Percentiles rank a stretch among this genome's conserved stretches.
phyloP scores from a whole-genome alignment of 2,113 vertebrate genomes.

The Podarcis cretensis region DNA sequence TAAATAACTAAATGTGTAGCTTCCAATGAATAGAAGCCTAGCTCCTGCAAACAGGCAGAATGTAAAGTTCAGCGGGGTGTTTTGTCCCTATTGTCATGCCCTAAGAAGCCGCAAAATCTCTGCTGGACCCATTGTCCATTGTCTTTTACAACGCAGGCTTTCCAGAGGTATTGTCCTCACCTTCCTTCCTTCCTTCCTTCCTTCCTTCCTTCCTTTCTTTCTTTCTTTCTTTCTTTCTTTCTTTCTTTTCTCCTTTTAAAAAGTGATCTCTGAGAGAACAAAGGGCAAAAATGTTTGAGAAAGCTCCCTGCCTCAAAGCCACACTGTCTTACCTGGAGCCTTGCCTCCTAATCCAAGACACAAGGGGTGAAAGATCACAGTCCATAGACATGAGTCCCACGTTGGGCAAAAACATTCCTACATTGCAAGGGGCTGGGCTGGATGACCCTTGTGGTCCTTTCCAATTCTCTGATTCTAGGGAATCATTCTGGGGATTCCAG shows the following conservation, averaged over 20 bases:
- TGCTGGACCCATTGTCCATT: background rate
- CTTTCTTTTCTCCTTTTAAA: background rate
- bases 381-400: too few species aligned
- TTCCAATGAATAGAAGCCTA: background rate
- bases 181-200: too few species aligned
- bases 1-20: background rate
- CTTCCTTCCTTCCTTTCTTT: too few species aligned
- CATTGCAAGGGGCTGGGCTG: too few species aligned
- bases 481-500: too few species aligned
- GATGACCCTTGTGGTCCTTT: too few species aligned
- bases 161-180: background rate
- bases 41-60: background rate
- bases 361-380: too few species aligned
- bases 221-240: too few species aligned
- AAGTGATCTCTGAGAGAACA: background rate
- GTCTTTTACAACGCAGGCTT: background rate
- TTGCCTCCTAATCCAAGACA: too few species aligned
- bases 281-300: background rate
- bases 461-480: too few species aligned
- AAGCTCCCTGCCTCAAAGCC: background rate
- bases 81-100: background rate
- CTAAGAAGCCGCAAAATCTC: background rate
- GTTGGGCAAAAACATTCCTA: too few species aligned
- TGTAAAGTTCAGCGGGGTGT: background rate
- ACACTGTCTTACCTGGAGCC: too few species aligned